phyloP scores from a whole-genome alignment of 2,888 invertebrate species.

The Nymphalis c-album region DNA sequence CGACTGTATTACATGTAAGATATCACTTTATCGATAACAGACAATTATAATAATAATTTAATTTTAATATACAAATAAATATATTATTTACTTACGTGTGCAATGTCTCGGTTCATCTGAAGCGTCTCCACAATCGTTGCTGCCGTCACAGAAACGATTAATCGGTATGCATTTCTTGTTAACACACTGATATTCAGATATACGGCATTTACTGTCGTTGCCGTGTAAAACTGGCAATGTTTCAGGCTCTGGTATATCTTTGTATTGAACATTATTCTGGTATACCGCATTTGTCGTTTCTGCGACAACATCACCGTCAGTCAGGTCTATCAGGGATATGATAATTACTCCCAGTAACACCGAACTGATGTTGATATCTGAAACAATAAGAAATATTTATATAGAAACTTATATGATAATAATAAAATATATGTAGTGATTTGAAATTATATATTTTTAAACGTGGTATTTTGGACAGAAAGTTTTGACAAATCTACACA shows the following conservation, averaged over 20 bases:
- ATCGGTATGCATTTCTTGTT: constrained; percentile 85
- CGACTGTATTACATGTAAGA: too few species aligned
- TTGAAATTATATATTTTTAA: too few species aligned
- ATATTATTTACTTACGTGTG: constrained; percentile 84
- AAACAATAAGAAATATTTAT: constrained; percentile 50
- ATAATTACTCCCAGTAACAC: constrained; percentile 57
- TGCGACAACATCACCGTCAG: constrained; percentile 64
- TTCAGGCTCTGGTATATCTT: constrained; percentile 67
- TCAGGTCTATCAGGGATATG: constrained; percentile 53
- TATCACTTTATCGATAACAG: too few species aligned
- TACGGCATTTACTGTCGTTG: constrained; percentile 80
- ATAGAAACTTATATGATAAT: neutral
- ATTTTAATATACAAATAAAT: constrained; percentile 40
- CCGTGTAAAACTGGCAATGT: constrained; percentile 69
- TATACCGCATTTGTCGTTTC: constrained; percentile 50
- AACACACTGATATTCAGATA: constrained; percentile 85
- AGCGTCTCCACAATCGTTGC: constrained; percentile 90
- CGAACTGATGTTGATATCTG: constrained; percentile 60
- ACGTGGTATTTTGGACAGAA: too few species aligned
- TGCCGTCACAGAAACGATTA: constrained; percentile 89
- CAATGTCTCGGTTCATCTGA: constrained; percentile 91
- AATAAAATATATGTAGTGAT: too few species aligned
- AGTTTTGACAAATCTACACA: too few species aligned
- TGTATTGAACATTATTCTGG: constrained; percentile 56
- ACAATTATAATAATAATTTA: too few species aligned